Conservation (phyloP, 2,888 invertebrate species). For the Neuroscelio doddi region DNA sequence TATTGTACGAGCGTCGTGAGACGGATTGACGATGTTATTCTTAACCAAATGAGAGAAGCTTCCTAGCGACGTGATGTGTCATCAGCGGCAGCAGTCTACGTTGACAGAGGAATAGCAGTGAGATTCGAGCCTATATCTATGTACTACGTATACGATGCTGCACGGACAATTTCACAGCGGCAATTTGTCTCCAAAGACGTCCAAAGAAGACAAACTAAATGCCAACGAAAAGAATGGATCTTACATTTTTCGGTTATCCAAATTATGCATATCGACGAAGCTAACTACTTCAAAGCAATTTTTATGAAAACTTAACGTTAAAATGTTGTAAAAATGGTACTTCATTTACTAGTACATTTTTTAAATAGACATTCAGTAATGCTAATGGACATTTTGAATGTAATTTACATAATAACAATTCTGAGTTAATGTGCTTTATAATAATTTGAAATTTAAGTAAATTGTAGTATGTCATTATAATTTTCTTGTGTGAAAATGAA, state of each 20-base stretch:
- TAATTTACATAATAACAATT: too few species aligned
- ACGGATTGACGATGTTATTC: conserved; percentile 61
- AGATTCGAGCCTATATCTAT: conserved; percentile 5
- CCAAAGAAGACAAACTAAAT: not conserved
- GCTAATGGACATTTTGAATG: too few species aligned
- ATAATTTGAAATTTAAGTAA: too few species aligned
- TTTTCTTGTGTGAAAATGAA: too few species aligned
- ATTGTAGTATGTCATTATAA: too few species aligned
- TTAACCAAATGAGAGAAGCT: conserved; percentile 59
- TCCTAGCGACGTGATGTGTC: conserved; percentile 44
- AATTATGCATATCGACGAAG: not conserved
- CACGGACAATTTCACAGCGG: conserved; percentile 27
- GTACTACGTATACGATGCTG: conserved; percentile 13
- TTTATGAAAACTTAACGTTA: too few species aligned
- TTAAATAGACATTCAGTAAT: too few species aligned
- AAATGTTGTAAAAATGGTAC: too few species aligned
- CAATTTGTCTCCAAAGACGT: conserved; percentile 37
- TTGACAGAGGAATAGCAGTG: conserved; percentile 11
- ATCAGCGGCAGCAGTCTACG: conserved; percentile 20
- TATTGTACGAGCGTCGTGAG: conserved; percentile 45
- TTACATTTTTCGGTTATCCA: not conserved
- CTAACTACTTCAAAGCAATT: not conserved
- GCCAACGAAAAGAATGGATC: not conserved
- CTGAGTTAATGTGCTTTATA: too few species aligned
- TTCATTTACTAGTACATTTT: too few species aligned